These are phyloP conservation scores for Tiliacea citrago DNA, from an alignment of 2,888 invertebrate species.

Conservation along the genomic window DNA sequence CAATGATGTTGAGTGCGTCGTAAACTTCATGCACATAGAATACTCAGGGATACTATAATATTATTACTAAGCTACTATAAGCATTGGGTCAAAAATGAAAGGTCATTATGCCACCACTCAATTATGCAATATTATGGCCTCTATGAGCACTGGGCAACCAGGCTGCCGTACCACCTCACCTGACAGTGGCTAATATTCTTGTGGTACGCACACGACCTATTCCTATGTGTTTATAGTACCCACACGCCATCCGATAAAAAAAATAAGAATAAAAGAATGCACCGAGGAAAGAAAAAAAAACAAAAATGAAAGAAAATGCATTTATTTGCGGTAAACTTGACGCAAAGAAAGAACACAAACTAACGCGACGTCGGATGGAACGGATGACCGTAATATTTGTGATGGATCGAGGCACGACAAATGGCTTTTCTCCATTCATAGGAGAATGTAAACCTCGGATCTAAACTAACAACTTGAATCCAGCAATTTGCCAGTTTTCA, in stretches of 20 bases:
- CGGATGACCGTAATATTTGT: not conserved
- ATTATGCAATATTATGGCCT: not conserved
- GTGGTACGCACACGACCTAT: not conserved
- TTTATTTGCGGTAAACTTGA: too few relatives aligned
- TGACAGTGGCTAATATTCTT: not conserved
- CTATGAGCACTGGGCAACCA: too few relatives aligned
- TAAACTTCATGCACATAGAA: not conserved
- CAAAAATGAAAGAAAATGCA: too few relatives aligned
- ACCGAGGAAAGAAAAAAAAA: too few relatives aligned
- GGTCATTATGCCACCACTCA: not conserved
- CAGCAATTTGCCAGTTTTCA: too few relatives aligned
- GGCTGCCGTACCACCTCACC: not conserved
- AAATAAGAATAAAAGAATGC: not conserved
- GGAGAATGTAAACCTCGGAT: too few relatives aligned
- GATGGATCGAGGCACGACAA: not conserved
- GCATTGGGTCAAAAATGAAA: not conserved
- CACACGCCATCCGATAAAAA: not conserved
- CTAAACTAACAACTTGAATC: not conserved
- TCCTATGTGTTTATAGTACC: not conserved
- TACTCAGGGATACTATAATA: not conserved
- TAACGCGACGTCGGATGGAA: too few relatives aligned
- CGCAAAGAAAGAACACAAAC: too few relatives aligned
- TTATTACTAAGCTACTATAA: not conserved
- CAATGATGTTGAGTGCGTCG: constrained; percentile 10
- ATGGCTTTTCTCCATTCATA: not conserved